Conservation (phyloP, 2,888 invertebrate genomes). For the Dysmachus trigonus region DNA sequence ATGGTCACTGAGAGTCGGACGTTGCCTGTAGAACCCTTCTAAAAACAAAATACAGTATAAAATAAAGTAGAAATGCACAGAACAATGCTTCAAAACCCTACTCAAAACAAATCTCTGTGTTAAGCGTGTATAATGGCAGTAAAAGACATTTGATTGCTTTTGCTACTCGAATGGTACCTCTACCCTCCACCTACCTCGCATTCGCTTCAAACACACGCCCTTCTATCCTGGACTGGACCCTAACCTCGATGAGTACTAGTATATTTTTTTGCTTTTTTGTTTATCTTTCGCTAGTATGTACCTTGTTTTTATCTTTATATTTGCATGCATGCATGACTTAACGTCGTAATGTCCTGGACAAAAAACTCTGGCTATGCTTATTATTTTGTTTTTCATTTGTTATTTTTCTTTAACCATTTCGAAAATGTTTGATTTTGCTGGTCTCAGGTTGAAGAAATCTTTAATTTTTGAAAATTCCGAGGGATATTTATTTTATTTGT, state of each 20-base stretch:
- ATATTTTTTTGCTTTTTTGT: not conserved
- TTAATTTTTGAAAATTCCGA: not conserved
- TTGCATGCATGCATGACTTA: conserved; percentile 16
- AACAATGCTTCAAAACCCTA: not conserved
- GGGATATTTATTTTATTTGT: not conserved
- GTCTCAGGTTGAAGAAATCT: not conserved
- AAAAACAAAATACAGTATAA: not conserved
- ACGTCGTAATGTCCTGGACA: not conserved
- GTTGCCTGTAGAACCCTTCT: not conserved
- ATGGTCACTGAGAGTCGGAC: conserved; percentile 51
- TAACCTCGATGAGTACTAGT: conserved; percentile 6
- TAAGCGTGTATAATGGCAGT: not conserved
- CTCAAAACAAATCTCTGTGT: not conserved
- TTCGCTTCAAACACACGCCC: not conserved
- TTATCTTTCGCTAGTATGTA: not conserved
- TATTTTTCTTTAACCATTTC: not conserved
- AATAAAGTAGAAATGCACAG: not conserved
- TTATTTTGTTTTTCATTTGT: not conserved
- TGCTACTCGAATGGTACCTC: conserved; percentile 27
- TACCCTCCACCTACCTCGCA: not conserved
- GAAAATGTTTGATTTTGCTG: not conserved
- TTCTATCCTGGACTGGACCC: not conserved
- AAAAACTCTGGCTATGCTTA: not conserved
- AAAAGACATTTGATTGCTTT: not conserved
- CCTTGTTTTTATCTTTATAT: not conserved